Evolutionary conservation across 2,113 vertebrate genomes (phyloP).

Genomic region (Podiceps cristatus): DNA sequence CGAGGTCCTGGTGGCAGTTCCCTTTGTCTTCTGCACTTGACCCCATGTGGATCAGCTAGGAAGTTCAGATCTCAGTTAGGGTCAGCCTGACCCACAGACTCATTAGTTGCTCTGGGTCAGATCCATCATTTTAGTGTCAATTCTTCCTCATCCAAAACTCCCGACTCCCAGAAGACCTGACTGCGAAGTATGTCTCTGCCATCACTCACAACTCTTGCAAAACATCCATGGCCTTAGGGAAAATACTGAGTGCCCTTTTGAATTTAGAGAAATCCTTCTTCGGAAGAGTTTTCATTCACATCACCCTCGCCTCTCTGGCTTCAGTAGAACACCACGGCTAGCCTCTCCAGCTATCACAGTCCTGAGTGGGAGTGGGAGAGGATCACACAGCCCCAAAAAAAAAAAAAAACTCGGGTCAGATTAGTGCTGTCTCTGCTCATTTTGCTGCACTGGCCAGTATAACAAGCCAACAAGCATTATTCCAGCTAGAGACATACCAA

Average conservation of each 20-base stretch:
- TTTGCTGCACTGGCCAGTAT: not conserved
- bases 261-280: not conserved
- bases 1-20: fast-evolving
- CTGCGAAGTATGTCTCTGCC: not conserved
- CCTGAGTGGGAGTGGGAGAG: not conserved
- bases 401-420: not conserved
- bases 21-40: not conserved
- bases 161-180: not conserved
- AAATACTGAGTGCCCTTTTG: not conserved
- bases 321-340: not conserved
- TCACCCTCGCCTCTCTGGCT: not conserved
- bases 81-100: not conserved
- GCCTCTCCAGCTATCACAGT: not conserved
- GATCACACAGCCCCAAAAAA: not conserved
- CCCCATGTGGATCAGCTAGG: not conserved
- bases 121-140: not conserved
- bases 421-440: not conserved
- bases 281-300: not conserved
- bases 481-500: not conserved
- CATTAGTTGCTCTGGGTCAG: not conserved
- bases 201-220: slow-evolving; percentile 4
- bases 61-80: not conserved
- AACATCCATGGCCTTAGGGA: not conserved
- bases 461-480: not conserved
- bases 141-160: slow-evolving; percentile 15